phyloP scores from a whole-genome alignment of 2,113 vertebrate genomes.

The Psephotus haematonotus region DNA sequence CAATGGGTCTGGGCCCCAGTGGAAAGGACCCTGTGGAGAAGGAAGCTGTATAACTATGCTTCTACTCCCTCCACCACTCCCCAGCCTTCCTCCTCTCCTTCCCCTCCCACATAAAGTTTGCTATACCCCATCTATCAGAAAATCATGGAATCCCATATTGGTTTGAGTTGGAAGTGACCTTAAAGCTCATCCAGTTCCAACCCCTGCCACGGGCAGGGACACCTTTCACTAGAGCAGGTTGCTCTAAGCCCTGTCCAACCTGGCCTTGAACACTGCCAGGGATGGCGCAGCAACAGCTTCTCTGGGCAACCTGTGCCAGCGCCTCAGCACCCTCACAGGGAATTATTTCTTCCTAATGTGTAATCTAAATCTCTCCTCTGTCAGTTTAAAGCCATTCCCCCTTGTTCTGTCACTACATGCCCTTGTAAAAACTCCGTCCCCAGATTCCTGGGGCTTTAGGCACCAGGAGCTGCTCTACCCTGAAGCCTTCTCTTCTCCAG shows the following conservation, averaged over 20 bases:
- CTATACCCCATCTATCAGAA: background rate
- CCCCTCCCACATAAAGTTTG: background rate
- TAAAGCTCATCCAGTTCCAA: background rate
- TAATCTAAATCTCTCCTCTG: background rate
- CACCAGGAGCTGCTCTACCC: background rate
- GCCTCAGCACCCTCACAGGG: background rate
- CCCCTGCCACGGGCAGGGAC: background rate
- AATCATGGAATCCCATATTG: background rate
- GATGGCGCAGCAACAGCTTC: background rate
- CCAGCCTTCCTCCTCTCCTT: background rate
- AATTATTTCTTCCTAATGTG: background rate
- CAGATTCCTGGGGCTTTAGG: background rate
- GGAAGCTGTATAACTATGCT: background rate
- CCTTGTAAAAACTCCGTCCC: background rate
- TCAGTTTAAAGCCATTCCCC: background rate
- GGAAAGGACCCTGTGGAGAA: background rate
- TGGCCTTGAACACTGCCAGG: background rate
- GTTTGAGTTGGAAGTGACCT: background rate
- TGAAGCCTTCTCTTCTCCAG: background rate
- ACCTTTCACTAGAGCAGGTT: background rate
- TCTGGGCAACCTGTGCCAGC: background rate
- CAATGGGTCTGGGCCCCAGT: background rate
- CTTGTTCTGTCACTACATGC: background rate
- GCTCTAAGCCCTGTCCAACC: background rate
- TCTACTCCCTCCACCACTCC: rapidly evolving